phyloP scores from a whole-genome alignment of 2,797 vertebrate genomes.

The Heterohyrax brucei region DNA sequence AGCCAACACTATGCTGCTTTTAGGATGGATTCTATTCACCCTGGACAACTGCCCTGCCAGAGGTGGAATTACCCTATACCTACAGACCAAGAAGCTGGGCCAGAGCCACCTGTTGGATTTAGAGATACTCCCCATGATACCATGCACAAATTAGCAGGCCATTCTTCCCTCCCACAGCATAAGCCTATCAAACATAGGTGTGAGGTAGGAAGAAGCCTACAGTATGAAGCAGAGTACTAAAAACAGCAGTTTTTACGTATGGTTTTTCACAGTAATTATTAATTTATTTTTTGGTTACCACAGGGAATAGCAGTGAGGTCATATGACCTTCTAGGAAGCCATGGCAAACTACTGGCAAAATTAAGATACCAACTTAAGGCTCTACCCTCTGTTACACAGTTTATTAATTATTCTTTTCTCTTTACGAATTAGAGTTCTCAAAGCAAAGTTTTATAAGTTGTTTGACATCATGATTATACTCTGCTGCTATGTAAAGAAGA shows the following conservation, averaged over 20 bases:
- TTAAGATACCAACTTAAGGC: constrained; percentile 4
- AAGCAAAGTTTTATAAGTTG: background rate
- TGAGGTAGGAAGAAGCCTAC: background rate
- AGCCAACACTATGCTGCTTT: constrained; percentile 39
- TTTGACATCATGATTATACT: background rate
- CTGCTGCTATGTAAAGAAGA: background rate
- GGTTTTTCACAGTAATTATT: background rate
- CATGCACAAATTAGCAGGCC: background rate
- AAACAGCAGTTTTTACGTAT: background rate
- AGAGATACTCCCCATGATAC: background rate
- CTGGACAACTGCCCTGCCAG: background rate
- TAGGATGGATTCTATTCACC: background rate
- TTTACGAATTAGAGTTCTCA: background rate
- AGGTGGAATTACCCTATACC: background rate
- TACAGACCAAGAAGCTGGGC: background rate
- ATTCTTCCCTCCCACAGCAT: background rate
- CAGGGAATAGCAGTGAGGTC: background rate
- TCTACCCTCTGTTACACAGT: background rate
- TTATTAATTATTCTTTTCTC: background rate
- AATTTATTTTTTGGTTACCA: constrained; percentile 43
- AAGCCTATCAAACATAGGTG: background rate
- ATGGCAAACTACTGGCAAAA: background rate
- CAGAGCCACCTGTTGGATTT: background rate
- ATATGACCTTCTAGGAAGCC: constrained; percentile 5
- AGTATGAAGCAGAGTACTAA: background rate